phyloP scores from a whole-genome alignment of 2,888 invertebrate species.

The Terebella lapidaria region DNA sequence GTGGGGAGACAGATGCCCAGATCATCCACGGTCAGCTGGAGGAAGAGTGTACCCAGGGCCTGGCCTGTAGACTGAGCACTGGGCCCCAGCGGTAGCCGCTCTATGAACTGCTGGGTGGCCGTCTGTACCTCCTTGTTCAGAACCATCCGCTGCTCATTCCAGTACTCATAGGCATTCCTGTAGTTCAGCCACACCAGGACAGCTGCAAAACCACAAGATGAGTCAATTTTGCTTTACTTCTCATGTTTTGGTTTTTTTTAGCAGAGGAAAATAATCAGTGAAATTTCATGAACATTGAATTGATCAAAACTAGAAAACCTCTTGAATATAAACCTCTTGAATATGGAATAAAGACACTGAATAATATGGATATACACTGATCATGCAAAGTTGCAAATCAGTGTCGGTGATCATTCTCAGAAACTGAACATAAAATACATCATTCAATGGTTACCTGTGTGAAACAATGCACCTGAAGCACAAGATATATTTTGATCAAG shows the following conservation, averaged over 20 bases:
- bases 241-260: background rate
- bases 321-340: too few relatives aligned
- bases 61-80: constrained; percentile 14
- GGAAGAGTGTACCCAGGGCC: constrained; percentile 75
- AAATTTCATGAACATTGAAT: background rate
- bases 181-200: constrained; percentile 98
- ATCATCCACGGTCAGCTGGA: constrained; percentile 91
- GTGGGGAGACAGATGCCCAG: constrained; percentile 93
- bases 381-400: too few relatives aligned
- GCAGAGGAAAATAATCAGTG: background rate
- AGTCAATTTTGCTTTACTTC: too few relatives aligned
- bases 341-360: too few relatives aligned
- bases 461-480: too few relatives aligned
- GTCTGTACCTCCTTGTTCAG: constrained; percentile 77
- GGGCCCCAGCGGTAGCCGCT: constrained; percentile 62
- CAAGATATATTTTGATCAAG: too few relatives aligned
- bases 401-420: too few relatives aligned
- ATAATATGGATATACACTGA: too few relatives aligned
- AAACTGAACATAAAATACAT: too few relatives aligned
- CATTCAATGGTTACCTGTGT: too few relatives aligned
- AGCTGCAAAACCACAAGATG: constrained; percentile 30
- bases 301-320: too few relatives aligned
- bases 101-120: constrained; percentile 60
- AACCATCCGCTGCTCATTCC: constrained; percentile 92
- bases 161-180: constrained; percentile 98